phyloP scores from a whole-genome alignment of 2,888 invertebrate species.

The Choreutis nemorana region DNA sequence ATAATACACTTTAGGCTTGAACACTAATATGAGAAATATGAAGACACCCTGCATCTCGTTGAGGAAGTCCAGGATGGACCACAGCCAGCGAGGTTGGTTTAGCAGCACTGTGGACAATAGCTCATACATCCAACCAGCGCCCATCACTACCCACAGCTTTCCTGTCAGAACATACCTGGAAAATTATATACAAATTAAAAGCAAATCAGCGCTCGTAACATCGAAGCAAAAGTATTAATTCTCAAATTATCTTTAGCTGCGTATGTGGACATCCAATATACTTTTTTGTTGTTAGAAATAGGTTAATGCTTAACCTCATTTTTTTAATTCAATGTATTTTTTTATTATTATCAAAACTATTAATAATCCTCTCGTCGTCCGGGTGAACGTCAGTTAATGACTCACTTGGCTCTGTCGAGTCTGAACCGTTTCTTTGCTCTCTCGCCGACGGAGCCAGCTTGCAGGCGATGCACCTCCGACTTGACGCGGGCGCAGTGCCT shows the following conservation, averaged over 20 bases:
- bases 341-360: too few species aligned
- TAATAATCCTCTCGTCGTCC: too few species aligned
- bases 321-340: too few species aligned
- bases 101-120: slow-evolving; percentile 67
- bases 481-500: slow-evolving; percentile 76
- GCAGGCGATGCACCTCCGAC: slow-evolving; percentile 75
- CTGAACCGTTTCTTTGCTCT: slow-evolving; percentile 69
- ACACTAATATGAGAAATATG: slow-evolving; percentile 76
- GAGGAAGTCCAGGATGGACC: slow-evolving; percentile 68
- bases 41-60: slow-evolving; percentile 77
- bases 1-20: slow-evolving; percentile 72
- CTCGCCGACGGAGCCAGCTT: slow-evolving; percentile 69
- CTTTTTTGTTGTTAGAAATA: too few species aligned
- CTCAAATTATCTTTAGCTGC: too few species aligned
- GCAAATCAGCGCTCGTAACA: too few species aligned
- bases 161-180: slow-evolving; percentile 73
- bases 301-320: too few species aligned
- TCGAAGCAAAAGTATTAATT: too few species aligned
- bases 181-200: slow-evolving; percentile 2
- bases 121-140: slow-evolving; percentile 77
- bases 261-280: too few species aligned
- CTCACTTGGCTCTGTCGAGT: slow-evolving; percentile 74
- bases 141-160: slow-evolving; percentile 82
- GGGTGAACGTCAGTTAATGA: too few species aligned
- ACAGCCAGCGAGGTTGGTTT: slow-evolving; percentile 52